phyloP scores from a whole-genome alignment of 2,888 invertebrate genomes.

The Clepsis dumicolana region DNA sequence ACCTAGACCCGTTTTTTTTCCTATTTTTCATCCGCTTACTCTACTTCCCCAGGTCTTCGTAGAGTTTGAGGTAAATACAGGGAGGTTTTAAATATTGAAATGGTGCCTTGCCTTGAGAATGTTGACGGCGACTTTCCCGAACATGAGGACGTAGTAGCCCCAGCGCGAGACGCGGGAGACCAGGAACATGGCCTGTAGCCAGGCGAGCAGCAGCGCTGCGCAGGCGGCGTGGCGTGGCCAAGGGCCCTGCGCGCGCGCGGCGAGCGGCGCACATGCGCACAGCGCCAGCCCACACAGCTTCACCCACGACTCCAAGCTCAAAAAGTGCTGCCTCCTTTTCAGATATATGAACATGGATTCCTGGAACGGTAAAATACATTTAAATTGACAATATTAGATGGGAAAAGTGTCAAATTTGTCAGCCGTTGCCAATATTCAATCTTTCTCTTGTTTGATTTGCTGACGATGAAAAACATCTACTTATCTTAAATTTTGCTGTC shows the following conservation, averaged over 20 bases:
- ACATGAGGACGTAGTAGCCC: constrained; percentile 76
- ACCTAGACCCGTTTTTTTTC: no score
- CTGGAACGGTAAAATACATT: constrained; percentile 3
- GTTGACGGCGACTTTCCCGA: constrained; percentile 69
- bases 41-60: no score
- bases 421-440: no score
- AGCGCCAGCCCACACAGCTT: constrained; percentile 5
- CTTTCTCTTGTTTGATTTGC: no score
- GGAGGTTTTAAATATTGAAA: no score
- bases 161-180: constrained; percentile 69
- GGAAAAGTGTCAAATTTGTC: no score
- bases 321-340: constrained; percentile 17
- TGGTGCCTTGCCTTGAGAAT: constrained; percentile 63
- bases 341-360: constrained; percentile 20
- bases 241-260: neutral
- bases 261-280: neutral
- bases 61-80: no score
- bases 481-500: no score
- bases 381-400: neutral
- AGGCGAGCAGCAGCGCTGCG: constrained; percentile 64
- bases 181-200: constrained; percentile 73
- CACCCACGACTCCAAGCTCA: neutral
- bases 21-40: no score
- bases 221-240: constrained; percentile 26
- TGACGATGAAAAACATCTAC: no score